Conservation (phyloP, 1,140 invertebrate genomes). For the Tetramorium parvispinum region DNA sequence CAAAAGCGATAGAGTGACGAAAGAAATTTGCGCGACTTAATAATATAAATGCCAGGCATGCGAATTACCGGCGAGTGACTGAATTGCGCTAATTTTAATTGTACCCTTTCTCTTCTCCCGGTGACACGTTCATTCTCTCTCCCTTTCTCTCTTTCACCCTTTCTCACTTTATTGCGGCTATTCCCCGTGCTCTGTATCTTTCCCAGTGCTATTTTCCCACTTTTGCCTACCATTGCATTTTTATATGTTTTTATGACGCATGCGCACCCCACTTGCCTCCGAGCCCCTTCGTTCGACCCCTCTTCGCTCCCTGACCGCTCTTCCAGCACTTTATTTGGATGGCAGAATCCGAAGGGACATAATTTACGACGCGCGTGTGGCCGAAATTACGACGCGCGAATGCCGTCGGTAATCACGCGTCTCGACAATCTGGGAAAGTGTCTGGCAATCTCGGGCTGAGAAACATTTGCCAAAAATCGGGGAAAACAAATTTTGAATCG, state of each 20-base stretch:
- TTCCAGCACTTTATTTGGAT: conserved; percentile 60
- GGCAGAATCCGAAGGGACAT: conserved; percentile 65
- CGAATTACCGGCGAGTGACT: conserved; percentile 80
- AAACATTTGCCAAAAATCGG: conserved; percentile 23
- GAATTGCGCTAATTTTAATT: conserved; percentile 85
- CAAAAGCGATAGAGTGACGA: conserved; percentile 39
- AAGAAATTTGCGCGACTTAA: conserved; percentile 81
- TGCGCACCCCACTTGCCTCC: neutral
- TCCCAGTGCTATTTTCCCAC: neutral
- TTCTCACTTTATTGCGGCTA: neutral
- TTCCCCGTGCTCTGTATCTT: neutral
- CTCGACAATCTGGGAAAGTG: conserved; percentile 29
- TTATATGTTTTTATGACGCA: conserved; percentile 59
- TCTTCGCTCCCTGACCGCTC: neutral
- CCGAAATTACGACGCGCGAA: conserved; percentile 64
- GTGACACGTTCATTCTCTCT: conserved; percentile 6
- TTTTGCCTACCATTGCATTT: conserved; percentile 48
- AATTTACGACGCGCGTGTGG: conserved; percentile 66
- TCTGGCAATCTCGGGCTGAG: conserved; percentile 13
- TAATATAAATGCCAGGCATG: conserved; percentile 83
- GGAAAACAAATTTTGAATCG: conserved; percentile 37
- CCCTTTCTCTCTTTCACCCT: neutral
- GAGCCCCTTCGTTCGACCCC: conserved; percentile 23
- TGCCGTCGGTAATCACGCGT: conserved; percentile 60
- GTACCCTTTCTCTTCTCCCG: conserved; percentile 73